These are phyloP conservation scores for Ricordea florida DNA, from an alignment of 92 coral and sea anemone genomes.

Conservation along the genomic window DNA sequence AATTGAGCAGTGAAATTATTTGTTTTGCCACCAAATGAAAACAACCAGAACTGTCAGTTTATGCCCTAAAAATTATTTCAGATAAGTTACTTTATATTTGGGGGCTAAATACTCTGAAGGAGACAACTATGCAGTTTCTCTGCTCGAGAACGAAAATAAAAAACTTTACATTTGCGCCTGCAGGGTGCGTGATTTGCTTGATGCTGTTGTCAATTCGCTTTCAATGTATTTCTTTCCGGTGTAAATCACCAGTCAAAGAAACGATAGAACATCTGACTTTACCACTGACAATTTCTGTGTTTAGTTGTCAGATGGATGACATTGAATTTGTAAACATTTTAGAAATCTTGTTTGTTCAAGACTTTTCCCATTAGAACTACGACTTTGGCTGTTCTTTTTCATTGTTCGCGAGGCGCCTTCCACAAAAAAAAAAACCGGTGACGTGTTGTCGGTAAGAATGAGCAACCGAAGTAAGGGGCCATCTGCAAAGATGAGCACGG, in stretches of 20 bases:
- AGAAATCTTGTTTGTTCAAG: slow-evolving; percentile 38
- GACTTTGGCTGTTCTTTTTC: slow-evolving; percentile 1
- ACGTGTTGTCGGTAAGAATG: slow-evolving; percentile 11
- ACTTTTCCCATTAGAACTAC: slow-evolving; percentile 33
- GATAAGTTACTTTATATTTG: neutral
- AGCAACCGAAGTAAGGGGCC: neutral
- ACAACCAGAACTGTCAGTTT: neutral
- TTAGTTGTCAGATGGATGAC: slow-evolving; percentile 16
- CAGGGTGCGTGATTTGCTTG: neutral
- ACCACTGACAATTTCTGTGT: slow-evolving; percentile 17
- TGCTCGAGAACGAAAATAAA: neutral
- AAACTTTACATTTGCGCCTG: neutral
- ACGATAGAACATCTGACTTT: slow-evolving; percentile 22
- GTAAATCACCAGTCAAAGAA: neutral
- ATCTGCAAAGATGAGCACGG: neutral
- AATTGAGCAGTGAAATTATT: too few species aligned
- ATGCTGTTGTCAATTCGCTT: neutral
- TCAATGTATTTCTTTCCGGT: neutral
- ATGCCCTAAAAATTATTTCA: neutral
- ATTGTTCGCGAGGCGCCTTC: neutral
- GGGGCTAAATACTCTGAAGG: neutral
- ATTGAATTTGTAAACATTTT: slow-evolving; percentile 14
- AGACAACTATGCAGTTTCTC: neutral
- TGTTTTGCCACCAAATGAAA: slow-evolving; percentile 4
- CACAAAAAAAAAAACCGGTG: slow-evolving; percentile 40